Conservation (phyloP, 1,140 invertebrate species). For the Formica selysi region DNA sequence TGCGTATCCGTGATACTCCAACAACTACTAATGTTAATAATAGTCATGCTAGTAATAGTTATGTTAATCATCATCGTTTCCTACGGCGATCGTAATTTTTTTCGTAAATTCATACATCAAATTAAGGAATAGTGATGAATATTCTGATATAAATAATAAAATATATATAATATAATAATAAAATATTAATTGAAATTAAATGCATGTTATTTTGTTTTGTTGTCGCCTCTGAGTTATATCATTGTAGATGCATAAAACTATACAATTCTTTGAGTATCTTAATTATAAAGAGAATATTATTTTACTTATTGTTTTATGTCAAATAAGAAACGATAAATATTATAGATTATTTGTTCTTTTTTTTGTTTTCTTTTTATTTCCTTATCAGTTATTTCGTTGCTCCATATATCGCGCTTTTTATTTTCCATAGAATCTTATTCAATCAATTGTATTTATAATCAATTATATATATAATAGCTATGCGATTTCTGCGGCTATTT, state of each 20-base stretch:
- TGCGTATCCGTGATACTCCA: too few relatives aligned
- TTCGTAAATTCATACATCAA: background rate
- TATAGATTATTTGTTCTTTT: conserved; percentile 18
- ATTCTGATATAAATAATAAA: conserved; percentile 11
- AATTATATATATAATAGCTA: background rate
- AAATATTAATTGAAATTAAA: conserved; percentile 9
- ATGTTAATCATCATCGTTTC: too few relatives aligned
- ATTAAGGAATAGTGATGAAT: background rate
- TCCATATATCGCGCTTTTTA: conserved; percentile 52
- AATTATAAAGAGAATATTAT: conserved; percentile 38
- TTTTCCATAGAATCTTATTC: conserved; percentile 4
- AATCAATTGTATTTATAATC: background rate
- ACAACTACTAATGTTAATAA: too few relatives aligned
- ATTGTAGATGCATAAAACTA: background rate
- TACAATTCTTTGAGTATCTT: conserved; percentile 11
- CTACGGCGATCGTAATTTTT: too few relatives aligned
- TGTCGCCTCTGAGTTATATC: background rate
- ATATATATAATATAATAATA: background rate
- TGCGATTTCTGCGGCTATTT: conserved; percentile 12
- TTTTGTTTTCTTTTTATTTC: background rate
- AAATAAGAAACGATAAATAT: conserved; percentile 13
- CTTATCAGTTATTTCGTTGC: conserved; percentile 64
- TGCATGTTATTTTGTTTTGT: background rate
- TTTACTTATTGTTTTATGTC: conserved; percentile 7
- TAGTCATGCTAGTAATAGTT: too few relatives aligned